A percentile compares a stretch with the other conserved stretches of the same genome.
Conservation (phyloP, 2,113 vertebrate species). For the Grallaria varia region DNA sequence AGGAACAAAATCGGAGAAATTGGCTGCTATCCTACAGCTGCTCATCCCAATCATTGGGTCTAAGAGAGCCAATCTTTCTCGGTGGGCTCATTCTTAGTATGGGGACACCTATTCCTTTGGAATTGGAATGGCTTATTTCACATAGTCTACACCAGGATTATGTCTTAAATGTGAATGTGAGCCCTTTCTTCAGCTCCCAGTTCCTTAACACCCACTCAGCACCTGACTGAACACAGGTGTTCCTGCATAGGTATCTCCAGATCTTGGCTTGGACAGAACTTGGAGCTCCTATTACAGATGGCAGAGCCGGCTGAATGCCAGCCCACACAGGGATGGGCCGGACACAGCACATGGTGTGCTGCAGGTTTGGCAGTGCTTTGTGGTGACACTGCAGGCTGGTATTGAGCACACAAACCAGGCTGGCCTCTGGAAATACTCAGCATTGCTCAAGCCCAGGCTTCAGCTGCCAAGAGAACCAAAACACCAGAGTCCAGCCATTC, state of each 20-base stretch:
- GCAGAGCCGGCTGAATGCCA: not conserved
- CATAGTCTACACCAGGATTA: not conserved
- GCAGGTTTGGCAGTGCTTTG: not conserved
- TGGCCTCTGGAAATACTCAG: not conserved
- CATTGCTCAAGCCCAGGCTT: not conserved
- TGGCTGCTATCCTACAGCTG: not conserved
- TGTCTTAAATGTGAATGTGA: not conserved
- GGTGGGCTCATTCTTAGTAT: not conserved
- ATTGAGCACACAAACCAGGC: not conserved
- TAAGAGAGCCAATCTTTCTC: not conserved
- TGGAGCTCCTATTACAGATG: not conserved
- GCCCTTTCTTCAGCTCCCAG: not conserved
- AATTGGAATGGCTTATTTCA: not conserved
- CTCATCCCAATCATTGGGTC: not conserved
- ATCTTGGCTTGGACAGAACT: not conserved
- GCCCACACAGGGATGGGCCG: fast-evolving
- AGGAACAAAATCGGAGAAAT: not conserved
- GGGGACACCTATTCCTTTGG: not conserved
- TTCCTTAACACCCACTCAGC: not conserved
- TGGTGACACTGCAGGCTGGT: not conserved
- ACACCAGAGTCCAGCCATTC: not conserved
- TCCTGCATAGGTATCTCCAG: not conserved
- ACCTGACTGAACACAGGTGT: not conserved
- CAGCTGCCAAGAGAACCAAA: not conserved
- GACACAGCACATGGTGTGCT: not conserved